phyloP scores from a whole-genome alignment of 2,888 invertebrate species.

The Luperina testacea region DNA sequence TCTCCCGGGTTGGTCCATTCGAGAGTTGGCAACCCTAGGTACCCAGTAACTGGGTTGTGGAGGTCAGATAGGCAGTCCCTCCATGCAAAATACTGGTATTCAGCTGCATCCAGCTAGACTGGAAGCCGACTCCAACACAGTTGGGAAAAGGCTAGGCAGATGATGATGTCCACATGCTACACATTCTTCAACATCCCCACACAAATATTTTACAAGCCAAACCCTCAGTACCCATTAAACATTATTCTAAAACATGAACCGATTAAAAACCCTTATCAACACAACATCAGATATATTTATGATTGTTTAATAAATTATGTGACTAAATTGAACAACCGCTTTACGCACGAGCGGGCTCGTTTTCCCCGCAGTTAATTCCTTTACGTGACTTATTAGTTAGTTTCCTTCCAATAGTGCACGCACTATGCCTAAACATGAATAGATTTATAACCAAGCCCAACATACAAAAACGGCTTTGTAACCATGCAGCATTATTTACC shows the following conservation, averaged over 20 bases:
- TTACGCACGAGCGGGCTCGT: constrained; percentile 44
- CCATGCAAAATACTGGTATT: no score
- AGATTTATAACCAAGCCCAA: constrained; percentile 64
- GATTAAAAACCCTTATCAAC: constrained; percentile 51
- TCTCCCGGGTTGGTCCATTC: no score
- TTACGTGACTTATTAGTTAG: constrained; percentile 66
- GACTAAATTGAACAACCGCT: constrained; percentile 54
- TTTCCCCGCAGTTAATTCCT: constrained; percentile 58
- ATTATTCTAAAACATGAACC: constrained; percentile 44
- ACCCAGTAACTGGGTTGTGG: no score
- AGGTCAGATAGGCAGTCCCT: no score
- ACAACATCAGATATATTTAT: constrained; percentile 52
- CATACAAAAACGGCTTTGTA: constrained; percentile 34
- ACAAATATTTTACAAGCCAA: constrained; percentile 7
- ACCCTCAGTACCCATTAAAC: constrained; percentile 20
- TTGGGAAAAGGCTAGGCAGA: no score
- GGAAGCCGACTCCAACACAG: no score
- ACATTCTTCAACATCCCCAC: constrained; percentile 33
- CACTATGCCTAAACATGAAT: constrained; percentile 68
- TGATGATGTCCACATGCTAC: background rate
- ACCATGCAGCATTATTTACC: constrained; percentile 37
- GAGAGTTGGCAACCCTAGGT: no score
- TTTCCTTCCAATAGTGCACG: constrained; percentile 66
- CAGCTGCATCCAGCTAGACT: no score
- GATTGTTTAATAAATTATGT: constrained; percentile 57